phyloP scores from a whole-genome alignment of 2,113 vertebrate genomes.

The Coreoperca whiteheadi region DNA sequence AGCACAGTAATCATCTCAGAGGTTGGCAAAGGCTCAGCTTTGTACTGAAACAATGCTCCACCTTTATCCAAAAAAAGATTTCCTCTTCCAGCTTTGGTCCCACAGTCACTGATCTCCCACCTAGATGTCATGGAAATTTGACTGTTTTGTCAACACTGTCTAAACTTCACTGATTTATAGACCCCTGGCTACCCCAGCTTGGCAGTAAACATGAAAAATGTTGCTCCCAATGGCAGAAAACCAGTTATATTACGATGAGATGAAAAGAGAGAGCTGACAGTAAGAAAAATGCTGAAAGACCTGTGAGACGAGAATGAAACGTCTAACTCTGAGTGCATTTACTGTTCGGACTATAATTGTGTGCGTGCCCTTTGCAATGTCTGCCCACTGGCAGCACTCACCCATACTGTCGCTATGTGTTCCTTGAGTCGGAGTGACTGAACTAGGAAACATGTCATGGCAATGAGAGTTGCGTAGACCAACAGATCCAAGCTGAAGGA shows the following conservation, averaged over 20 bases:
- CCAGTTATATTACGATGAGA: slow-evolving; percentile 22
- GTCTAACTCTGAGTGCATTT: slow-evolving; percentile 31
- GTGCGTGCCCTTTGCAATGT: slow-evolving; percentile 28
- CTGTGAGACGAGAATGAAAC: slow-evolving; percentile 18
- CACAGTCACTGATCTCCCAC: slow-evolving; percentile 39
- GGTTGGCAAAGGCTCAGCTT: slow-evolving; percentile 18
- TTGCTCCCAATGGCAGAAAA: slow-evolving; percentile 38
- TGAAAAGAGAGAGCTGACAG: slow-evolving; percentile 41
- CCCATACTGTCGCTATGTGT: slow-evolving; percentile 37
- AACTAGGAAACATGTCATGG: slow-evolving; percentile 45
- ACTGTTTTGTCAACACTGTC: slow-evolving; percentile 54
- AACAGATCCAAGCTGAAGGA: slow-evolving; percentile 17
- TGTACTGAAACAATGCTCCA: slow-evolving; percentile 12
- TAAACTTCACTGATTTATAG: slow-evolving; percentile 51
- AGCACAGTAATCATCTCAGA: slow-evolving; percentile 38
- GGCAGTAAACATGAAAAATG: slow-evolving; percentile 30
- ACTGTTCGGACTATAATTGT: slow-evolving; percentile 13
- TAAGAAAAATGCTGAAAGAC: slow-evolving; percentile 27
- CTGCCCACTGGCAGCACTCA: slow-evolving; percentile 65
- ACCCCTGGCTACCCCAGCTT: slow-evolving; percentile 13
- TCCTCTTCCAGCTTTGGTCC: slow-evolving; percentile 29
- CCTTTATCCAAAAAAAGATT: slow-evolving; percentile 26
- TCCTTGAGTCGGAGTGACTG: slow-evolving; percentile 54
- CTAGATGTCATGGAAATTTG: slow-evolving; percentile 44
- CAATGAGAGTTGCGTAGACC: slow-evolving; percentile 23